Percentiles rank a stretch among this genome's conserved stretches.
These are phyloP conservation scores for Sparus aurata DNA, from an alignment of 2,797 vertebrate genomes.

Conservation along the genomic window DNA sequence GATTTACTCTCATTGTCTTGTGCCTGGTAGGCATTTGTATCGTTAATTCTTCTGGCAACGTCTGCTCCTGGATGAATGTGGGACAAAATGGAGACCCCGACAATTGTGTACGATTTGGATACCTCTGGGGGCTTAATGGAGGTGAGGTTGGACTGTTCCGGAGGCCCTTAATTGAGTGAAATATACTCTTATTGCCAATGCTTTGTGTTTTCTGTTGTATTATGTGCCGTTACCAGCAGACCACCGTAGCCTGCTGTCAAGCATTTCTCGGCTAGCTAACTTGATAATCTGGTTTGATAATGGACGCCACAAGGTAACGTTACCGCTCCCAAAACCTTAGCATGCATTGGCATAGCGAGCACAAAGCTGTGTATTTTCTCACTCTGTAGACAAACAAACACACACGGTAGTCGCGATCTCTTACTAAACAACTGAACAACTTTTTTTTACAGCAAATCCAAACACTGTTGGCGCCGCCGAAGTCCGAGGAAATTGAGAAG, in stretches of 20 bases:
- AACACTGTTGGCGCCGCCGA: slow-evolving; percentile 95
- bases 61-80: slow-evolving; percentile 91
- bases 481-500: slow-evolving; percentile 96
- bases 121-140: slow-evolving; percentile 99
- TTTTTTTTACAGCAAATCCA: slow-evolving; percentile 93
- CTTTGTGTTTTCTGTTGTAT: background rate
- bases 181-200: background rate
- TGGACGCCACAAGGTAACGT: slow-evolving; percentile 56
- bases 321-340: slow-evolving; percentile 10
- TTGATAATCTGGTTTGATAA: background rate
- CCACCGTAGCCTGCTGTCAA: background rate
- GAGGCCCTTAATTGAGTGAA: slow-evolving; percentile 38
- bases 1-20: slow-evolving; percentile 13
- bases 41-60: slow-evolving; percentile 35
- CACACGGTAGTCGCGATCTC: background rate
- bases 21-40: slow-evolving; percentile 5
- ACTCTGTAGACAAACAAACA: background rate
- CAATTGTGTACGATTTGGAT: slow-evolving; percentile 99
- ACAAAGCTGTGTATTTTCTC: slow-evolving; percentile 7
- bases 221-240: background rate
- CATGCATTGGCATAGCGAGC: slow-evolving; percentile 1
- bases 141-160: slow-evolving; percentile 81
- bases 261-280: background rate
- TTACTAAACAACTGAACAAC: slow-evolving; percentile 8
- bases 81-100: slow-evolving; percentile 99